phyloP scores from a whole-genome alignment of 2,113 vertebrate species.

The Nettapus auritus region DNA sequence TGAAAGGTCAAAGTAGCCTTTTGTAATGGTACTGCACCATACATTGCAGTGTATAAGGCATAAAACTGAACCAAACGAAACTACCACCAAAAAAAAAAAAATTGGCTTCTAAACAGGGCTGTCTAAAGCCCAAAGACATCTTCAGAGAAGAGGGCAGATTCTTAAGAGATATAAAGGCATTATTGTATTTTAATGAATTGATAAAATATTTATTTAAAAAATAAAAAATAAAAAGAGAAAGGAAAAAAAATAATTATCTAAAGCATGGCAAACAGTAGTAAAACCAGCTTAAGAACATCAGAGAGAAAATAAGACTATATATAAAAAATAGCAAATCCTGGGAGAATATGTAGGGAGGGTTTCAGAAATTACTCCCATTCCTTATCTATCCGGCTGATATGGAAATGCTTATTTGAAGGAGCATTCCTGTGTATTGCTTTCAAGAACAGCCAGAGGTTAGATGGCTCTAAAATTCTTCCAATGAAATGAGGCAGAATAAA shows the following conservation, averaged over 20 bases:
- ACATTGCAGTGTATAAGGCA: background rate
- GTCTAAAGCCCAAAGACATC: background rate
- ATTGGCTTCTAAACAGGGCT: background rate
- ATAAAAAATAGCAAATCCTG: background rate
- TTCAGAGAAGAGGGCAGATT: background rate
- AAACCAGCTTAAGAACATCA: background rate
- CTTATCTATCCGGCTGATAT: background rate
- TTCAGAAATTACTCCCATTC: background rate
- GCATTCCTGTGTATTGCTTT: background rate
- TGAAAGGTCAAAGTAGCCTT: background rate
- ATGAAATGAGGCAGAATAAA: background rate
- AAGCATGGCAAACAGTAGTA: background rate
- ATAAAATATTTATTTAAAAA: background rate
- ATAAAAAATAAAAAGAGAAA: fast-evolving
- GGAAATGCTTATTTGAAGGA: background rate
- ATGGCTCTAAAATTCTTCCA: background rate
- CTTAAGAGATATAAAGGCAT: background rate
- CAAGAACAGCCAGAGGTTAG: background rate
- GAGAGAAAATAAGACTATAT: background rate
- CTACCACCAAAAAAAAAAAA: background rate
- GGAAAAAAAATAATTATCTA: background rate
- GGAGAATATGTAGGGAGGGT: background rate
- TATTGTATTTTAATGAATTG: background rate
- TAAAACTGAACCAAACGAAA: background rate
- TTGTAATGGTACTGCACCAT: background rate